A percentile compares a stretch with the other conserved stretches of the same genome.
phyloP scores from a whole-genome alignment of 37 sponge, comb jelly and placozoan species.

The Amphimedon queenslandica region DNA sequence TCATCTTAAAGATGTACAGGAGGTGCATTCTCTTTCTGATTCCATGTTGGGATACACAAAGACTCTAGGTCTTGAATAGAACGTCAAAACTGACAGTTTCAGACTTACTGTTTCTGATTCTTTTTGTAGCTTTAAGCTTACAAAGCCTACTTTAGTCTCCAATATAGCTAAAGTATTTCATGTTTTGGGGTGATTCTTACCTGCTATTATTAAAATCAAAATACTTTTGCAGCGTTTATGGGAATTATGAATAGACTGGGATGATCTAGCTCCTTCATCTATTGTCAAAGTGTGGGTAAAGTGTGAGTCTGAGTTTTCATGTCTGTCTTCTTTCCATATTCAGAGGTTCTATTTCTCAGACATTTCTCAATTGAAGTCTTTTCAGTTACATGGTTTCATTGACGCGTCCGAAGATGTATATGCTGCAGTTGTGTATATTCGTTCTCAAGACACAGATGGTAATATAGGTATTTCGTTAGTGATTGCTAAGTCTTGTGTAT shows the following conservation, averaged over 20 bases:
- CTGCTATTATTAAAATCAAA: conserved; percentile 9
- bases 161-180: conserved; percentile 33
- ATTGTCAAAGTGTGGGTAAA: conserved; percentile 3
- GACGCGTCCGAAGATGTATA: conserved; percentile 28
- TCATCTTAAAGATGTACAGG: too few relatives aligned
- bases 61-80: conserved; percentile 30
- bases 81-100: conserved; percentile 10
- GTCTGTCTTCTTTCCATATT: conserved; percentile 3
- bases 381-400: conserved; percentile 19
- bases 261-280: neutral
- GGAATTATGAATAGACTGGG: conserved; percentile 21
- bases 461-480: neutral
- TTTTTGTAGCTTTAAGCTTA: neutral
- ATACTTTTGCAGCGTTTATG: conserved; percentile 17
- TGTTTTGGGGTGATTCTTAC: conserved; percentile 17
- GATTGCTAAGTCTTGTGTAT: conserved; percentile 14
- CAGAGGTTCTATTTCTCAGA: conserved; percentile 4
- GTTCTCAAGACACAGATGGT: neutral
- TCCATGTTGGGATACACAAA: too few relatives aligned
- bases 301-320: conserved; percentile 1
- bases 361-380: neutral
- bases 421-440: neutral
- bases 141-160: conserved; percentile 18
- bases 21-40: too few relatives aligned
- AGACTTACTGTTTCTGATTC: neutral